Conservation (phyloP, 2,113 vertebrate species). For the Globicephala melas region DNA sequence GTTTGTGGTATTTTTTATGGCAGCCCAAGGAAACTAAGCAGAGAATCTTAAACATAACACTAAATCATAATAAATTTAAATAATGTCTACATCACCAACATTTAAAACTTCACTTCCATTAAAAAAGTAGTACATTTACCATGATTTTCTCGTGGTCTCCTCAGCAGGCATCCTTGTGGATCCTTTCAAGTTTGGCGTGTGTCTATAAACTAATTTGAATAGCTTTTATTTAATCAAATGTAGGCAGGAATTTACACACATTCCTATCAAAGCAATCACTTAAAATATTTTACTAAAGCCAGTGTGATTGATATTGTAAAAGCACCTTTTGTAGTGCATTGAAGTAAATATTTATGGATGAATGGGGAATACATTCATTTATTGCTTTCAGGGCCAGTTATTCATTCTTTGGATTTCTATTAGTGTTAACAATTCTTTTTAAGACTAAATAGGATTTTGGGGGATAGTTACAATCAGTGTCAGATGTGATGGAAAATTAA, state of each 20-base stretch:
- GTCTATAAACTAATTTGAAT: background rate
- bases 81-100: background rate
- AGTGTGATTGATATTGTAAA: background rate
- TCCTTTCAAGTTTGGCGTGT: background rate
- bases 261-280: background rate
- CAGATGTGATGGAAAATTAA: background rate
- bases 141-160: background rate
- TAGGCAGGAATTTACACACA: background rate
- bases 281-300: background rate
- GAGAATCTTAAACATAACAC: background rate
- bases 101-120: background rate
- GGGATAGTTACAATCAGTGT: background rate
- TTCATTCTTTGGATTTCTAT: background rate
- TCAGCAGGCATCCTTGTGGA: background rate
- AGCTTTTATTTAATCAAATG: conserved; percentile 10
- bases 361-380: background rate
- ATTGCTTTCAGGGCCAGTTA: background rate
- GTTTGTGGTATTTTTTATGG: background rate
- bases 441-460: background rate
- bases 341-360: background rate
- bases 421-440: background rate
- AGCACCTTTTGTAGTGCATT: background rate
- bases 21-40: background rate
- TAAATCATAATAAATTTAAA: conserved; percentile 5
- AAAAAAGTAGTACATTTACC: background rate